A percentile compares a stretch with the other conserved stretches of the same genome.
Conservation (phyloP, 2,888 invertebrate genomes). For the Cephus pulcher region DNA sequence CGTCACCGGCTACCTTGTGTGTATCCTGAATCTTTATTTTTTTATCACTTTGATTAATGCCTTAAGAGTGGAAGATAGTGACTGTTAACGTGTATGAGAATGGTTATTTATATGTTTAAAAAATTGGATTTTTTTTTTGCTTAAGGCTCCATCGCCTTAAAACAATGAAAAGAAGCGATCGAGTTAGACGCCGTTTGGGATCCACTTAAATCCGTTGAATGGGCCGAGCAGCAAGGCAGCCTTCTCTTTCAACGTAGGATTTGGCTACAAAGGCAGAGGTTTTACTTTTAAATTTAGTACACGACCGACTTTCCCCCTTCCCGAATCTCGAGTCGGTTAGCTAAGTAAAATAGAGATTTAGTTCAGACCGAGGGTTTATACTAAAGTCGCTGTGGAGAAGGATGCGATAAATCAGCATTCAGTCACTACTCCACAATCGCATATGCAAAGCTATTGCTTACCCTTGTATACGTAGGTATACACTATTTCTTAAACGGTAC, state of each 20-base stretch:
- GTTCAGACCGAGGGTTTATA: conserved; percentile 47
- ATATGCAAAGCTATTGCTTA: not conserved
- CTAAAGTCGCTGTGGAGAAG: conserved; percentile 36
- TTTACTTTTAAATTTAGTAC: conserved; percentile 64
- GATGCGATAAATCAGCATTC: conserved; percentile 40
- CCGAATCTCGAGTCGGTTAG: conserved; percentile 35
- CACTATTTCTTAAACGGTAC: not conserved
- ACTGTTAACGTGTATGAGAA: not conserved
- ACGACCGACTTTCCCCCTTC: conserved; percentile 42
- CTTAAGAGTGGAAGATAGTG: not conserved
- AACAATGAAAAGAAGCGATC: conserved; percentile 33
- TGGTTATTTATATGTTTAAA: conserved; percentile 11
- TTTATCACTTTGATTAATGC: not conserved
- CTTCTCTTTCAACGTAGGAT: conserved; percentile 55
- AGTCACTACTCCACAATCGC: not conserved
- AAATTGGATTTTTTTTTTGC: conserved; percentile 10
- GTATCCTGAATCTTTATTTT: not conserved
- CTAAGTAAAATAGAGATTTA: conserved; percentile 61
- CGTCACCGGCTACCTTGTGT: not conserved
- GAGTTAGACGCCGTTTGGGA: conserved; percentile 29
- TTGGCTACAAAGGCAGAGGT: conserved; percentile 61
- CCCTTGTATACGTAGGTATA: not conserved
- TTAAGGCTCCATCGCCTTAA: conserved; percentile 31
- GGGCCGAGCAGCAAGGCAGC: conserved; percentile 38
- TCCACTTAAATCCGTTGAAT: conserved; percentile 60